Evolutionary conservation across 2,888 invertebrate genomes (phyloP), one percentile per base, ranked within the genome.

Genomic region (Taenaris catops): DNA sequence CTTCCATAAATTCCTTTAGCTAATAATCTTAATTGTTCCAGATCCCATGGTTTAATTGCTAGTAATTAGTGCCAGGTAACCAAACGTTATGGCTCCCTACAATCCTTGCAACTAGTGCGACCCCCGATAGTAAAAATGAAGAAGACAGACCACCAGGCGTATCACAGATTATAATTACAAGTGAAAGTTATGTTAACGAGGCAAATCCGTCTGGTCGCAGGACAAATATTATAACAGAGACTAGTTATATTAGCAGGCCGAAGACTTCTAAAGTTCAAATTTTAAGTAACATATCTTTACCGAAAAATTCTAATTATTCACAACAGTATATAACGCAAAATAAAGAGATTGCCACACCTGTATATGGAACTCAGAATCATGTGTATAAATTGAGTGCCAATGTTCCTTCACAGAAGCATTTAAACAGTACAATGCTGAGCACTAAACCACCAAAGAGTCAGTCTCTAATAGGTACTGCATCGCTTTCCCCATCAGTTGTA

Each of bases 211-310:
- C 68, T 8, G 64, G 63, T 34, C 63, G 76, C 48, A 71, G 79
- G 56, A 62, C 74, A 8, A 83, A 81, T 46, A 75, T 81, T 38
- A 71, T 80, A 4, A 67, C 76, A 29, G 84, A 86, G 42, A 71
- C 83, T 8, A 80, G 63, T 53, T 84, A 79, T 37, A 61, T 76
- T 28, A 62, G 63, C 20, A 54, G 76, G 46, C 73, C 79, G 1
- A 84, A 86, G 44, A 44, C 74, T 33, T 76, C 87, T 2, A 87
- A 87, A 66, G 87, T 87, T 24, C 87, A 87, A 49, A 87, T 87
- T 53, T 62, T 87, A 44, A 87, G 87, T 46, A 87, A 86, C 45
- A 81, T 87, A 63, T 73, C 86, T 40, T 55, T 87, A 48, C 80
- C 86, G 1, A 86, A 86, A 57, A 78, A 61, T 47, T 58, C 83